Base-by-base conservation (phyloP, 1,140 invertebrate species). In the Archegozetes longisetosus region DNA sequence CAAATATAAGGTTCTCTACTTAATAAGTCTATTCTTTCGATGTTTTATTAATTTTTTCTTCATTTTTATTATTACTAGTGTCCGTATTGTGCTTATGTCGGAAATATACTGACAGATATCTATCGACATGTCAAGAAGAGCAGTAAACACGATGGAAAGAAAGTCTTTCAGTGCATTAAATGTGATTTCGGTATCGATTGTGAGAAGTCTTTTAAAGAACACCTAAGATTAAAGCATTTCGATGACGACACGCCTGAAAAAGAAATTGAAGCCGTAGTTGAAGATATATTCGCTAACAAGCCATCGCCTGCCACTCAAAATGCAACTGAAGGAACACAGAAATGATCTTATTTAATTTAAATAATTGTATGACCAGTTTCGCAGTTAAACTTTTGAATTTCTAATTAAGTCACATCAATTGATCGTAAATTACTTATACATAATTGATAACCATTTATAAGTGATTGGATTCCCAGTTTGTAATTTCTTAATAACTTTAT, bases 181-280 rank as follows among this genome's bases (percentile, higher is more conserved):
- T 53, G 52, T 26, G 20, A 53, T 28, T 53, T 4, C 26, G 26
- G n/a, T 14, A 53, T 26, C 13, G 26, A 53, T 53, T 53, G 52
- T 53, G 52, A 53, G 13, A 53, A 53, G 25, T 6, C 52, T 4
- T 53, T 53, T 53, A 20, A 28, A 24, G 52, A 53, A 24, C 52
- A 53, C 26, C 12, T 53, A 14, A 20, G 52, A 28, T 4, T 24
- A 28, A 28, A 6, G 26, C 52, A 53, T 28, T 53, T 53, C 13
- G 26, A 24, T 3, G 26, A 53, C 6, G 20, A 53, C 6, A 53
- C 25, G 9, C 6, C 23, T 13, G 52, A 53, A 9, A 20, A 53
- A 27, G 20, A 53, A 9, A 24, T 53, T 6, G 26, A 17, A 9
- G 26, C 20, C 20, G 20, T 53, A 23, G 26, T 53, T 9, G 52